Percentiles rank a stretch among this genome's conserved stretches.
Conservation (phyloP, 2,113 vertebrate species). For the Lophius piscatorius region DNA sequence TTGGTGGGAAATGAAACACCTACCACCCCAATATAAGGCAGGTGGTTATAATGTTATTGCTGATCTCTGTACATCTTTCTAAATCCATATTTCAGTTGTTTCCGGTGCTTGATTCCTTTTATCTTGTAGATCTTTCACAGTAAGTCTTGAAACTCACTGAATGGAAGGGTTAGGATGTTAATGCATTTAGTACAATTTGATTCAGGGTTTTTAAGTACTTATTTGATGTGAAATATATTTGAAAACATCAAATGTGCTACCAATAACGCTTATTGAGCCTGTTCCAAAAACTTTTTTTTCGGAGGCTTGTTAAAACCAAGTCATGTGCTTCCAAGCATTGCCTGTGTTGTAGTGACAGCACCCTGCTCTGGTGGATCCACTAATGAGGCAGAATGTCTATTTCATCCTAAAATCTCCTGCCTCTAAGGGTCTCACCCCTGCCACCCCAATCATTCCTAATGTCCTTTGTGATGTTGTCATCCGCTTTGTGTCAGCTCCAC, state of each 20-base stretch:
- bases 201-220: not conserved
- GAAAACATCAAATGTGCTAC: conserved; percentile 3
- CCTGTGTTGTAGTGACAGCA: conserved; percentile 26
- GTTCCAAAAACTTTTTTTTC: not conserved
- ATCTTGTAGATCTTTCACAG: not conserved
- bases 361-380: conserved; percentile 8
- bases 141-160: not conserved
- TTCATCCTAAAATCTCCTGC: conserved; percentile 18
- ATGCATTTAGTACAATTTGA: not conserved
- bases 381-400: conserved; percentile 43
- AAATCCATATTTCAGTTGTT: not conserved
- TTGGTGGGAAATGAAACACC: no score
- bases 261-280: not conserved
- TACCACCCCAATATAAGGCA: no score
- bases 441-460: conserved; percentile 29
- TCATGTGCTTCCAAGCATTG: conserved; percentile 15
- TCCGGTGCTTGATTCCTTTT: not conserved
- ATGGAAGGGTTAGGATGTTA: no score
- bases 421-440: conserved; percentile 14
- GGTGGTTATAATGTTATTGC: no score
- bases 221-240: not conserved
- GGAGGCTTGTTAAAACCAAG: conserved; percentile 13
- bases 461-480: conserved; percentile 29
- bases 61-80: no score
- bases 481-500: conserved; percentile 28